Evolutionary conservation across 2,888 invertebrate genomes (phyloP), one percentile per base, ranked within the genome.

Genomic region (Schizotus pectinicornis): DNA sequence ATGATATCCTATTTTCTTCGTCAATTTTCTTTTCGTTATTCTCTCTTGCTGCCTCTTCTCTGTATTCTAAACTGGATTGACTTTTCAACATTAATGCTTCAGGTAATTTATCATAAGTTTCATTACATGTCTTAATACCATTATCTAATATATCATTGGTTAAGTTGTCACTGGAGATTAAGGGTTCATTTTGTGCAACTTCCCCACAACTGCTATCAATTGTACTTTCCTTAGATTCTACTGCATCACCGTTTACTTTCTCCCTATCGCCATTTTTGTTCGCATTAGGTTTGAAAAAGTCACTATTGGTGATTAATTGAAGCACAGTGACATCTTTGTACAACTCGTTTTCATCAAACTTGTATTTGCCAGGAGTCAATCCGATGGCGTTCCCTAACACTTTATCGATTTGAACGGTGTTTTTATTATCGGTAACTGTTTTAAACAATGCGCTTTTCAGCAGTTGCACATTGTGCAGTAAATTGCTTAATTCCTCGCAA

Each of bases 381-480:
- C 75, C 77, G 31, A 79, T 70, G 32, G 75, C 71, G 53, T 67
- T 69, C 11, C 73, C 74, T 34, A 78, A 62, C 13, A 71, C 70
- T 45, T 74, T 69, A 57, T 78, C 76, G 3, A 79, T 67, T 58
- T 73, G 68, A 35, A 75, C 77, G 51, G 67, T 63, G 37, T 68
- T 72, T 50, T 67, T 68, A 22, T 67, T 65, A 31, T 71, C 72
- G 6, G 46, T 38, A 3, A 67, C 59, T 22, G 68, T 66, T 63
- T 76, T 77, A 58, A 79, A 76, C 8, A 79, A 64, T 46, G 73
- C 70, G 37, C 74, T 76, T n/a, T 75, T 75, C 9, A 78, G 55
- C 14, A 72, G 61, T 47, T 74, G 64, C 6, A 77, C 70, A 54
- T 77, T 77, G 43, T 77, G 71, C 37, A 79, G 57, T 22, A 79